These are phyloP conservation scores for Geopemphigus sp. DNA, from an alignment of 1,140 invertebrate genomes.

Conservation along the genomic window DNA sequence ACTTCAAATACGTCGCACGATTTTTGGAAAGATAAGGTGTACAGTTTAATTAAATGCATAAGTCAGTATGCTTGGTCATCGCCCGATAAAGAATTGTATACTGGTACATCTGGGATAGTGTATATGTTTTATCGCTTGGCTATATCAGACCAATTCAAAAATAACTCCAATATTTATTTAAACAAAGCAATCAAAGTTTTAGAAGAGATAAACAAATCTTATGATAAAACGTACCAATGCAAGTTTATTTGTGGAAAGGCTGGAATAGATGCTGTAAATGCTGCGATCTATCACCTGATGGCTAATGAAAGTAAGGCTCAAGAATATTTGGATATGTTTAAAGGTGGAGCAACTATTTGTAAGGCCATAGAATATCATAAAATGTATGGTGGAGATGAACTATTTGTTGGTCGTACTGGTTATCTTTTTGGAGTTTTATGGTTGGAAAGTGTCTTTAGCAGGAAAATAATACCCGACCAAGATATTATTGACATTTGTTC, in stretches of 20 bases:
- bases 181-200: conserved; percentile 12
- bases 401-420: conserved; percentile 78
- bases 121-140: conserved; percentile 62
- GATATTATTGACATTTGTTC: conserved; percentile 66
- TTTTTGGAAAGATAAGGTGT: neutral
- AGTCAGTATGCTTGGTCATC: conserved; percentile 51
- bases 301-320: neutral
- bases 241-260: conserved; percentile 34
- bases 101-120: conserved; percentile 60
- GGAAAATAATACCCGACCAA: conserved; percentile 58
- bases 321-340: conserved; percentile 4
- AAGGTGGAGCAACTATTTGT: conserved; percentile 27
- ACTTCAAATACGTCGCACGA: neutral
- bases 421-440: conserved; percentile 73
- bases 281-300: neutral
- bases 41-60: neutral
- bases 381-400: conserved; percentile 72
- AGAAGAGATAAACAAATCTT: neutral
- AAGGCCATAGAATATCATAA: conserved; percentile 61
- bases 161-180: neutral
- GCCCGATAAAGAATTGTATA: conserved; percentile 59
- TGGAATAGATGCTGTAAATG: conserved; percentile 24
- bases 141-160: conserved; percentile 54
- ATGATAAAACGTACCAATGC: neutral
- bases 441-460: conserved; percentile 64